phyloP scores from a whole-genome alignment of 2,113 vertebrate species.

The Ciconia maguari region DNA sequence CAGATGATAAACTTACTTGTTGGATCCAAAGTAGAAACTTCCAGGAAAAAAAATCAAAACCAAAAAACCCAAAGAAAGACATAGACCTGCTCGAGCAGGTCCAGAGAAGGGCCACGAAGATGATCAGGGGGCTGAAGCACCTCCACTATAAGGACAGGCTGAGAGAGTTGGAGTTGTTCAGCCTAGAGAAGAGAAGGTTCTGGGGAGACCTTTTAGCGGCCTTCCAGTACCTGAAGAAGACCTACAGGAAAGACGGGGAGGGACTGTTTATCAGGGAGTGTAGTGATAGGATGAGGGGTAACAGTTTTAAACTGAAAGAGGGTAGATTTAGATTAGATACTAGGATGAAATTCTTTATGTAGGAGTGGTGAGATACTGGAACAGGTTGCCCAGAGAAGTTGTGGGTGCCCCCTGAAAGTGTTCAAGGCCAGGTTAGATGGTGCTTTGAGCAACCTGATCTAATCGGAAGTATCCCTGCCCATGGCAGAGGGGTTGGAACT shows the following conservation, averaged over 20 bases:
- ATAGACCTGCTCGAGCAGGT: fast-evolving
- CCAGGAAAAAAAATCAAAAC: background rate
- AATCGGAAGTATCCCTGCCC: too few species aligned
- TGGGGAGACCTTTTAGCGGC: fast-evolving
- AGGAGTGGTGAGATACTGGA: too few species aligned
- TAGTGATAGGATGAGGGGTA: too few species aligned
- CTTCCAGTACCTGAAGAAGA: background rate
- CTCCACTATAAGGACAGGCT: background rate
- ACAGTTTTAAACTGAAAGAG: too few species aligned
- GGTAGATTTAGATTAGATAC: too few species aligned
- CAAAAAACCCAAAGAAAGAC: background rate
- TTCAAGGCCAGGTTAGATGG: too few species aligned
- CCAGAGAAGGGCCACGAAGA: background rate
- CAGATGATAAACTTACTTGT: background rate
- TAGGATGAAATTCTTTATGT: too few species aligned
- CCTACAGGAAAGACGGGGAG: background rate
- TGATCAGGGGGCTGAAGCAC: background rate
- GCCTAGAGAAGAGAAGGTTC: background rate
- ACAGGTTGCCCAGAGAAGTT: too few species aligned
- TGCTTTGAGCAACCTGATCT: too few species aligned
- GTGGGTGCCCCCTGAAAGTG: too few species aligned
- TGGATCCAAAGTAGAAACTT: background rate
- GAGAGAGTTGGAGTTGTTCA: background rate
- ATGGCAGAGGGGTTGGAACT: too few species aligned
- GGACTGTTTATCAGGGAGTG: too few species aligned